Evolutionary conservation across 2,888 invertebrate genomes (phyloP), one percentile per base, ranked within the genome.

Genomic region (Campaea margaritaria): DNA sequence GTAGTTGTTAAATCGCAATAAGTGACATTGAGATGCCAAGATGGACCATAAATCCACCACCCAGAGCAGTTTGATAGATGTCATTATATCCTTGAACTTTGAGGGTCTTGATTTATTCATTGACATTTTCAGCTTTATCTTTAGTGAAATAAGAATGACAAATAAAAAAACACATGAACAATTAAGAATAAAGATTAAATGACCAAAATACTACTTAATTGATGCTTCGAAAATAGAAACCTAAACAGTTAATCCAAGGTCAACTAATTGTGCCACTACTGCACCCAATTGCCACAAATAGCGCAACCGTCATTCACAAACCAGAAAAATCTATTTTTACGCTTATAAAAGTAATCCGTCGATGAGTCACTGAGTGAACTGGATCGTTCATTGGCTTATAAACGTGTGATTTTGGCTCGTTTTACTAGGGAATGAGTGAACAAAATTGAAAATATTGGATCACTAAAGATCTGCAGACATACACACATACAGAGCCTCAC

Each of bases 201-300:
- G 36, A 43, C 11, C 34, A 44, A 38, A 21, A 38, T 36, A 43
- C 0, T 13, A 11, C 15, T 27, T 27, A 46, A 51, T 46, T 58
- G 58, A 14, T 41, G 15, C 62, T 64, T 58, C 31, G 46, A 59
- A 64, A 67, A 67, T 67, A 64, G 67, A 57, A 41, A n/a, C 39
- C n/a, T 38, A 4, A 43, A 47, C 44, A 51, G 42, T n/a, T 55
- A 43, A 57, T 53, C 53, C 53, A 45, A 49, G 50, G 52, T 42
- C 44, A 12, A 31, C 28, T 27, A 61, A 49, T 56, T 52, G 41
- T 14, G 47, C 42, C 31, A 16, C n/a, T n/a, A n/a, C 36, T 48
- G 45, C 38, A 52, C 16, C 45, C 54, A 65, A 58, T 57, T 60
- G 50, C 45, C 62, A 47, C 39, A 67, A 69, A 69, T 65, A 64